These are phyloP conservation scores for Trissolcus brochymenae DNA, from an alignment of 2,888 invertebrate species.

Conservation along the genomic window DNA sequence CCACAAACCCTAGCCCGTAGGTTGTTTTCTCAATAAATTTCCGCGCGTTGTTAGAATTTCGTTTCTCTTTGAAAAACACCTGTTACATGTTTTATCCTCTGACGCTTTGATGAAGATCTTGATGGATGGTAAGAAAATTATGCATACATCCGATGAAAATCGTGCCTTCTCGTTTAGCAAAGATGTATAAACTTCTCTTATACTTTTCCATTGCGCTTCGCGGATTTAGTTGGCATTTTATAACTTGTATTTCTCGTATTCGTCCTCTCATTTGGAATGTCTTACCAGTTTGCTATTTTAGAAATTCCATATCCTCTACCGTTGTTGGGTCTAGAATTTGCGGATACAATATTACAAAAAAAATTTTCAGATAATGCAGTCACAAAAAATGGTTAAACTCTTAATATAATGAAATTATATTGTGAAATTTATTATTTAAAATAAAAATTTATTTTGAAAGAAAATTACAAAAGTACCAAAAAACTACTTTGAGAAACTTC, in stretches of 20 bases:
- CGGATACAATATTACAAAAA: too few species aligned
- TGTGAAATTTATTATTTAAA: too few species aligned
- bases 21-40: conserved; percentile 51
- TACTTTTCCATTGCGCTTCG: conserved; percentile 16
- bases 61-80: conserved; percentile 37
- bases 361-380: too few species aligned
- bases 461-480: too few species aligned
- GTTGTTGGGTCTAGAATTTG: too few species aligned
- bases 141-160: conserved; percentile 17
- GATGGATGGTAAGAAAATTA: conserved; percentile 39
- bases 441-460: too few species aligned
- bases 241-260: conserved; percentile 33
- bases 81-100: conserved; percentile 43
- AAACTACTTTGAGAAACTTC: too few species aligned
- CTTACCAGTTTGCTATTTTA: too few species aligned
- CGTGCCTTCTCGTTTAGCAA: conserved; percentile 15
- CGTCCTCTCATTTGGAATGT: conserved; percentile 4
- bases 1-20: conserved; percentile 44
- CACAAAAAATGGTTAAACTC: too few species aligned
- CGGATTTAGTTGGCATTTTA: conserved; percentile 41
- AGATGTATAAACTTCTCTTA: conserved; percentile 23
- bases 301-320: too few species aligned
- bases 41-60: conserved; percentile 49
- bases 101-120: conserved; percentile 37
- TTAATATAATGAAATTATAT: too few species aligned